Percentiles rank a stretch among this genome's conserved stretches.
Conservation (phyloP, 2,888 invertebrate genomes). For the Aromia moschata region DNA sequence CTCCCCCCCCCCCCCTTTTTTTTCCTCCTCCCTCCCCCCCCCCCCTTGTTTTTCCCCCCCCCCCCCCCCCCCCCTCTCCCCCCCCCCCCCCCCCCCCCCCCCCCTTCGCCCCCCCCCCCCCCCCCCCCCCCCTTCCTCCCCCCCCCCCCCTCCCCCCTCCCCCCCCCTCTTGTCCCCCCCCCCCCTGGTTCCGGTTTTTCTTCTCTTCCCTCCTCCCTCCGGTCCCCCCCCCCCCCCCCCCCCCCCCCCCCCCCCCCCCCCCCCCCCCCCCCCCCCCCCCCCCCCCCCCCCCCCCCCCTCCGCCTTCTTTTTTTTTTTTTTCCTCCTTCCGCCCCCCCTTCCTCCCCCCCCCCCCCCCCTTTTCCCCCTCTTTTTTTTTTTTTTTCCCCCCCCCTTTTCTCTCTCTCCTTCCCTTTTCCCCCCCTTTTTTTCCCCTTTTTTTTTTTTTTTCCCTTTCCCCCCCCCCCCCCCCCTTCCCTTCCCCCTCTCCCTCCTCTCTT, state of each 20-base stretch:
- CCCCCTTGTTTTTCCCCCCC: too few relatives aligned
- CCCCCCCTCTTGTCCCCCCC: too few relatives aligned
- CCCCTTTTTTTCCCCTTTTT: not conserved
- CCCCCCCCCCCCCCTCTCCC: too few relatives aligned
- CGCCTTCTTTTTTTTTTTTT: not conserved
- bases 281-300: not conserved
- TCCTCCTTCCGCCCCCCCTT: not conserved
- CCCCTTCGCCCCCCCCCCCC: too few relatives aligned
- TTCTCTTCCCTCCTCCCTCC: too few relatives aligned
- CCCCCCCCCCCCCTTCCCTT: not conserved
- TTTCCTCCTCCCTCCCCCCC: too few relatives aligned
- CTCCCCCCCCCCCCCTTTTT: too few relatives aligned
- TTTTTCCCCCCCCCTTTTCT: not conserved
- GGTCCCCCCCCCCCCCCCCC: not conserved
- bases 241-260: not conserved
- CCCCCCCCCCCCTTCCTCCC: too few relatives aligned
- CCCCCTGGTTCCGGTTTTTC: too few relatives aligned
- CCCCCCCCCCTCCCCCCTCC: too few relatives aligned
- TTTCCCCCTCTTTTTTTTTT: not conserved
- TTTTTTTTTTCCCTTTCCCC: not conserved
- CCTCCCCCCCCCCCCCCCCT: not conserved
- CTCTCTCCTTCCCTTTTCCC: not conserved
- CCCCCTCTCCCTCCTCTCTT: not conserved
- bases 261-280: not conserved
- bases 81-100: too few relatives aligned